Conservation (phyloP, 2,888 invertebrate genomes). For the Tinea trinotella region DNA sequence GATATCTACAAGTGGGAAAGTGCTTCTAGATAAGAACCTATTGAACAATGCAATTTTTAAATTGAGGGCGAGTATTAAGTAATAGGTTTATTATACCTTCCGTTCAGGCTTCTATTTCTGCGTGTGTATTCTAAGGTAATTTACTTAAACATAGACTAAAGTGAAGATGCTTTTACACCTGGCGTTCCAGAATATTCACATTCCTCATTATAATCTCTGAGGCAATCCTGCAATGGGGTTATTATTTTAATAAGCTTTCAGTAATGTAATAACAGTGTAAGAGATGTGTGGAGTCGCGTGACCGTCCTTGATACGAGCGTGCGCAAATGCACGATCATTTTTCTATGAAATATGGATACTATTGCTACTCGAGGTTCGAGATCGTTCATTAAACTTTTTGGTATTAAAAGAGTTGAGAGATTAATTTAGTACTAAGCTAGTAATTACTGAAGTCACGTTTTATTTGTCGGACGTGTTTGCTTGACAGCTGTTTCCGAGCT, state of each 20-base stretch:
- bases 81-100: conserved; percentile 8
- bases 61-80: neutral
- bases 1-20: conserved; percentile 7
- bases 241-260: conserved; percentile 52
- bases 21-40: conserved; percentile 9
- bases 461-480: neutral
- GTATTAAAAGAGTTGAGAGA: neutral
- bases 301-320: conserved; percentile 51
- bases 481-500: conserved; percentile 5
- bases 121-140: conserved; percentile 22
- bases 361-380: neutral
- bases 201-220: conserved; percentile 48
- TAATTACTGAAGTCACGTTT: conserved; percentile 6
- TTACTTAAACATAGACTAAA: conserved; percentile 27
- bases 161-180: conserved; percentile 10
- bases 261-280: conserved; percentile 20
- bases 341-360: conserved; percentile 25
- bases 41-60: neutral
- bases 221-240: conserved; percentile 32
- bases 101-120: conserved; percentile 1
- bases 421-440: neutral
- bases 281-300: conserved; percentile 38
- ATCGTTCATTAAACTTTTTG: conserved; percentile 12
- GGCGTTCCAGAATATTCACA: conserved; percentile 40
- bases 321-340: conserved; percentile 48